Percentiles rank a stretch among this genome's conserved stretches.
These are phyloP conservation scores for Nyleta sp. DNA, from an alignment of 2,888 invertebrate species.

Conservation along the genomic window DNA sequence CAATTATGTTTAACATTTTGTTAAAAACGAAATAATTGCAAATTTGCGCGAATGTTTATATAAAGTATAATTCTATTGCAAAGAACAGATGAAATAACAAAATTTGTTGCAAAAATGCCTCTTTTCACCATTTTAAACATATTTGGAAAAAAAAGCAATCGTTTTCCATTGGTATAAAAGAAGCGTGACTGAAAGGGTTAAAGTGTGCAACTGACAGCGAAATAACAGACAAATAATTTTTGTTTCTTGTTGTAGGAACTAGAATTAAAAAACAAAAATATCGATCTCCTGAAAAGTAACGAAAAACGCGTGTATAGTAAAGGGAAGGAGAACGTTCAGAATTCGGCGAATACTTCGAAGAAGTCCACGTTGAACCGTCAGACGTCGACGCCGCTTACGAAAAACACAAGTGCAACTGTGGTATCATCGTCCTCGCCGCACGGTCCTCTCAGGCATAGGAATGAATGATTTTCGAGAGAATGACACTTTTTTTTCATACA, in stretches of 20 bases:
- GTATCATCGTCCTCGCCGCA: conserved; percentile 79
- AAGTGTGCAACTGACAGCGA: no score
- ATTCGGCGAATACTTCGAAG: conserved; percentile 45
- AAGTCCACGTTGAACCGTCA: conserved; percentile 46
- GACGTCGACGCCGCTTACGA: conserved; percentile 73
- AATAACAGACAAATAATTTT: no score
- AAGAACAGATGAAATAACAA: no score
- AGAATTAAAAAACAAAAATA: conserved; percentile 69
- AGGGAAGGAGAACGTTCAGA: conserved; percentile 83
- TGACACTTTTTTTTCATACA: background rate
- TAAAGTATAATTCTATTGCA: no score
- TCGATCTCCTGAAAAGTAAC: conserved; percentile 78
- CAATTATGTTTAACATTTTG: no score
- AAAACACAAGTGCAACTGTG: conserved; percentile 71
- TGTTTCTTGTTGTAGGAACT: conserved; percentile 72
- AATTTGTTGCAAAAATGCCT: no score
- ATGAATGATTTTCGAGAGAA: conserved; percentile 72
- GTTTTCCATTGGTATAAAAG: no score
- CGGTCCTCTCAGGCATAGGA: conserved; percentile 82
- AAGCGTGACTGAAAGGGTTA: no score
- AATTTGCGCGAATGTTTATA: no score
- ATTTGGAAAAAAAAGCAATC: no score
- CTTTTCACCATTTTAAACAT: no score
- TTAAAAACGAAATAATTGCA: no score
- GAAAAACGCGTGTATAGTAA: conserved; percentile 78